Base-by-base conservation (phyloP, 2,888 invertebrate genomes). In the Crepidodera aurea region DNA sequence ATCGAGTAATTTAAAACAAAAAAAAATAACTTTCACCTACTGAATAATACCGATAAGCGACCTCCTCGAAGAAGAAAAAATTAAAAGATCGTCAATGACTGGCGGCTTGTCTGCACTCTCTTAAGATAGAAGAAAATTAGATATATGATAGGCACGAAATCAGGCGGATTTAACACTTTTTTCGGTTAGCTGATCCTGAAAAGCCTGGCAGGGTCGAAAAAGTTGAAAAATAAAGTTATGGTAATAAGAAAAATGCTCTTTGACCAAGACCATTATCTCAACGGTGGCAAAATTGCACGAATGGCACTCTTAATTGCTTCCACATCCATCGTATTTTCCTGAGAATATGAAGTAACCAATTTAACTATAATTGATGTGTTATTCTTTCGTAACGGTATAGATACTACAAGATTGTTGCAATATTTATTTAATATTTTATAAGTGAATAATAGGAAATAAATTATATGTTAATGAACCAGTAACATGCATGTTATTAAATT, bases 41-140 rank as follows among this genome's bases (percentile, higher is more conserved):
- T 55, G 44, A 55, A 55, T 40, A 53, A 53, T 7, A 13, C 29
- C 18, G 55, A 55, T 55, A 55, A 32, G 13, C 55, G 42, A 55
- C 44, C 55, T 44, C 44, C 55, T 22, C 29, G 55, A 44, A 44
- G 55, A 55, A 25, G n/a, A 55, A 54, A 55, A 55, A 55, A 42
- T 54, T 54, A 54, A 55, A 55, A 44, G 44, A 42, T 55, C 44
- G 16, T 44, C 29, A 44, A 44, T 44, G 55, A 55, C 44, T 55
- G 10, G 55, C 44, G 27, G 44, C 44, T 19, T 22, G 13, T 22
- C 44, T 10, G 7, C 44, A 22, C 22, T 10, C 22, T n/a, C n/a
- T n/a, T n/a, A n/a, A n/a, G n/a, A n/a, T n/a, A n/a, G n/a, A n/a
- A n/a, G n/a, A n/a, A n/a, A n/a, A n/a, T n/a, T n/a, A n/a, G n/a